These are phyloP conservation scores for Spisula solida DNA, from an alignment of 2,888 invertebrate genomes.

Conservation along the genomic window DNA sequence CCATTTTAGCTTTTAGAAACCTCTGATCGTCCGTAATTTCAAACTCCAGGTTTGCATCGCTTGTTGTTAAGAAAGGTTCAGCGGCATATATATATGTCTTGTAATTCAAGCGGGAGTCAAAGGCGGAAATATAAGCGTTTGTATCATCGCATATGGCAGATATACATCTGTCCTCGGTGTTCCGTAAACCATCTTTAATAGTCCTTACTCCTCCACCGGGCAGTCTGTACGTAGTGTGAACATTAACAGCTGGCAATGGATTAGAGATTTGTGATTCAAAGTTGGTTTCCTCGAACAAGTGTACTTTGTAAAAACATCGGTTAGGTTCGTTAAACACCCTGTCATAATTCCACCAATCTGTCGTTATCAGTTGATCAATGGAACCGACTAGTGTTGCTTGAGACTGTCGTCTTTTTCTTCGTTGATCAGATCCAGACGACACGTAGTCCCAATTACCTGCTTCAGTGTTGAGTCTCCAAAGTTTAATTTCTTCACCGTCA, in stretches of 20 bases:
- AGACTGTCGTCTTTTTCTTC: background rate
- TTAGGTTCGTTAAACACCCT: background rate
- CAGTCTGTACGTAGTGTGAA: background rate
- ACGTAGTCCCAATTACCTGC: slow-evolving; percentile 25
- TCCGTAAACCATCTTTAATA: background rate
- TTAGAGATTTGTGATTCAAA: background rate
- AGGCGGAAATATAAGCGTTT: background rate
- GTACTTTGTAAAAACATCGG: background rate
- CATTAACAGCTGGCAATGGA: background rate
- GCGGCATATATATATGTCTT: background rate
- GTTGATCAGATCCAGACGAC: background rate
- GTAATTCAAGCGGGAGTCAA: background rate
- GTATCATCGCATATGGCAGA: background rate
- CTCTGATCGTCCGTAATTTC: background rate
- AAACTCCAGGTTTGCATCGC: background rate
- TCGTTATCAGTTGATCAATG: too few species aligned
- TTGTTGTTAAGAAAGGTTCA: background rate
- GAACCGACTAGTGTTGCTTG: background rate
- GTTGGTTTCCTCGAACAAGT: background rate
- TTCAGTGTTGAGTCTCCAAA: background rate
- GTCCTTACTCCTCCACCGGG: background rate
- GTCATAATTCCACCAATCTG: slow-evolving; percentile 20
- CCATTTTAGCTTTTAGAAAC: background rate
- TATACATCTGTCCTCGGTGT: background rate
- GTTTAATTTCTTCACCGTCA: background rate